phyloP scores from a whole-genome alignment of 92 coral and sea anemone genomes.

The Chrysogorgia sp. region DNA sequence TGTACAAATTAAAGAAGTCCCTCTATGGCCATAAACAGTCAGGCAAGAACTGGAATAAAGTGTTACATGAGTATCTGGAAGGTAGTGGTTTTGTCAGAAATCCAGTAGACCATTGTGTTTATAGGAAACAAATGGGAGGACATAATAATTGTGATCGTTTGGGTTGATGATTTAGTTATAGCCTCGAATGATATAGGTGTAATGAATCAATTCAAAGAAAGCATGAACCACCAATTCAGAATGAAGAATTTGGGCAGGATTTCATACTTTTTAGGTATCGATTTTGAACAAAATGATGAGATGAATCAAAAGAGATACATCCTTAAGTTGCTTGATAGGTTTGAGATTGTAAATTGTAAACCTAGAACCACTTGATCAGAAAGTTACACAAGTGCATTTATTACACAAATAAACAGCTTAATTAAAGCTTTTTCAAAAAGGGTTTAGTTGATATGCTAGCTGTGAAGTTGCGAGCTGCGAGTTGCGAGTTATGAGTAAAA shows the following conservation, averaged over 20 bases:
- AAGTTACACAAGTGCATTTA: no score
- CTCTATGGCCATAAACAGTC: conserved; percentile 48
- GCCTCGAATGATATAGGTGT: conserved; percentile 2
- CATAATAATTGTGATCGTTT: not conserved
- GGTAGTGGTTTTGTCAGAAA: conserved; percentile 14
- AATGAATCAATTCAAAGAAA: conserved; percentile 24
- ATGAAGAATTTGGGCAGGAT: conserved; percentile 30
- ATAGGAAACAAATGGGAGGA: conserved; percentile 10
- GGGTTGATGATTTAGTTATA: conserved; percentile 37
- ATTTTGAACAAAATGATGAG: not conserved
- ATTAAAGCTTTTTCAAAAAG: no score
- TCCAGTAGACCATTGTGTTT: conserved; percentile 34
- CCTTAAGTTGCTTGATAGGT: conserved; percentile 21
- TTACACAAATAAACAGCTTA: no score
- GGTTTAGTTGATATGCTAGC: no score
- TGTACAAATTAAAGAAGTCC: conserved; percentile 48
- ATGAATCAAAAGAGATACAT: conserved; percentile 32
- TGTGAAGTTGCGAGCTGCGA: no score
- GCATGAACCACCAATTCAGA: conserved; percentile 19
- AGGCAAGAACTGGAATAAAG: conserved; percentile 47
- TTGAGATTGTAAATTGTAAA: conserved; percentile 44
- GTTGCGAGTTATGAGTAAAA: no score
- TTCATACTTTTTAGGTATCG: conserved; percentile 39
- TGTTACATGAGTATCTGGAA: conserved; percentile 20
- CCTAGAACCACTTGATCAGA: conserved; percentile 40